Evolutionary conservation across 2,797 vertebrate species (phyloP), one percentile per base, ranked within the genome.

Genomic region (Pangasius krempfi): DNA sequence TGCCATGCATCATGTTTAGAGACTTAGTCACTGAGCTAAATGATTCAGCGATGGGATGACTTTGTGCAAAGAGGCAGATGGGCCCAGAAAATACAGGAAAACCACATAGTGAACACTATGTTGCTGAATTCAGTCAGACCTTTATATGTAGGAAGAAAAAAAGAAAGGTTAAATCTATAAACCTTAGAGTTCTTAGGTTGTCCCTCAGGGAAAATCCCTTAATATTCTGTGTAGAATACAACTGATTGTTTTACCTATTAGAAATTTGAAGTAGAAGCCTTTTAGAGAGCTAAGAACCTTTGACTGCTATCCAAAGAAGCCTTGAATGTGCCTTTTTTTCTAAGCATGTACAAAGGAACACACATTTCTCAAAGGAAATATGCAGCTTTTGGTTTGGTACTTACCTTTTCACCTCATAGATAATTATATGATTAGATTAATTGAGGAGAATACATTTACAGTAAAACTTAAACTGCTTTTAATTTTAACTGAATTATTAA

Each of bases 11-110:
- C 16, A 81, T 86, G 64, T n/a, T 75, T 68, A 20, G 58, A 84
- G 66, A 47, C 52, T 73, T 22, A 86, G 40, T 86, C 84, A 86
- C 66, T n/a, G 68, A 27, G 30, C 78, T 75, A 37, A 40, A 83
- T 86, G 75, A 85, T 88, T 85, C 83, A 85, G 25, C 3, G 1
- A 25, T 87, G 79, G 10, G 20, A 58, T 66, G 40, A 37, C 12
- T 47, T 62, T 62, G 25, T 4, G 2, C 22, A 25, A 62, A 44
- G 22, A 58, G 37, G 37, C 33, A 62, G 56, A 44, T 44, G 80
- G 44, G 40, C 60, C 7, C 33, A 14, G 22, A 60, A 60, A 47
- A 64, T 64, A 66, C 3, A 83, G 40, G 7, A n/a, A 64, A 64
- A 64, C 22, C 14, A 2, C 14, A 13, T 5, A 25, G 3, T 30